Evolutionary conservation across 2,888 invertebrate genomes (phyloP).

Genomic region (Eilema sororculum): DNA sequence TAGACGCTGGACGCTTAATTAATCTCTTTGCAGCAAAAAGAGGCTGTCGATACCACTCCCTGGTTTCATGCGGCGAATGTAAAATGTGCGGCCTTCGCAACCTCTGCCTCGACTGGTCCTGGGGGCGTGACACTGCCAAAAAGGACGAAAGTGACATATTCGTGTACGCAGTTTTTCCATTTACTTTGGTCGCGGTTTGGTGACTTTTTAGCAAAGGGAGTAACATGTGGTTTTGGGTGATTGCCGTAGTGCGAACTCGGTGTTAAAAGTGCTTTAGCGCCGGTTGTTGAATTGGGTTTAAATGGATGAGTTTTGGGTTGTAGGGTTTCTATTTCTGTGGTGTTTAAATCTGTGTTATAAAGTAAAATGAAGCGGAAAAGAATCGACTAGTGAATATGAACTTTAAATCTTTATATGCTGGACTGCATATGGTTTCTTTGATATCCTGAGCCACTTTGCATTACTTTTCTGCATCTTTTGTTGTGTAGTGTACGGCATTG

Average conservation of each 20-base stretch:
- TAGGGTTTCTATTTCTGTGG: neutral
- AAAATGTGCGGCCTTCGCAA: conserved; percentile 33
- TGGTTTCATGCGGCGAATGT: conserved; percentile 41
- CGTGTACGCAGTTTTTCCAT: conserved; percentile 20
- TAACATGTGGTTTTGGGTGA: conserved; percentile 6
- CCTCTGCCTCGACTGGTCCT: conserved; percentile 9
- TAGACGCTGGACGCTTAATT: conserved; percentile 63
- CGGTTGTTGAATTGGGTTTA: neutral
- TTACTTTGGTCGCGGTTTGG: conserved; percentile 11
- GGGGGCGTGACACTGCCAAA: conserved; percentile 22
- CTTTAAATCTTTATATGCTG: too few relatives aligned
- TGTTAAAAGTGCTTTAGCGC: conserved; percentile 10
- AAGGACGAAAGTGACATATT: conserved; percentile 10
- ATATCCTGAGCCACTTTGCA: too few relatives aligned
- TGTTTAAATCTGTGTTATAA: neutral
- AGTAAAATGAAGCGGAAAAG: neutral
- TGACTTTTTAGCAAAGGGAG: conserved; percentile 14
- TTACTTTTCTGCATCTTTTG: too few relatives aligned
- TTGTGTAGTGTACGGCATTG: too few relatives aligned
- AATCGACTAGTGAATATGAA: too few relatives aligned
- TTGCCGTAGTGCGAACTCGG: neutral
- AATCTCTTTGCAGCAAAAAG: conserved; percentile 70
- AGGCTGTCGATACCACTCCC: conserved; percentile 69
- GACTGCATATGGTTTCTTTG: too few relatives aligned
- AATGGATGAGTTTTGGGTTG: neutral